Base-by-base conservation (phyloP, 2,888 invertebrate genomes). In the Parnassius orleans region DNA sequence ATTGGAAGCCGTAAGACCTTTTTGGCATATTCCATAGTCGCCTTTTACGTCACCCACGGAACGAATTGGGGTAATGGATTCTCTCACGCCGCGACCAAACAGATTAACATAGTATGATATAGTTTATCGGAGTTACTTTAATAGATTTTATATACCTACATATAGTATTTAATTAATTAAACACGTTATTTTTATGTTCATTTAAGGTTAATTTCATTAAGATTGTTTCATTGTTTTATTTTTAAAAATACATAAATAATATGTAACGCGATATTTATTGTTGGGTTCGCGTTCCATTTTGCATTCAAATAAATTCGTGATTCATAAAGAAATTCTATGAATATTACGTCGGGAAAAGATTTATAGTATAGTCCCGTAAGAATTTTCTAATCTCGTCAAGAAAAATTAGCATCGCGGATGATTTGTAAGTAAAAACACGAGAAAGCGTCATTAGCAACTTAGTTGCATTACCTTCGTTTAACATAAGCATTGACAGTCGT, bases 351-450 rank as follows among this genome's bases (percentile, higher is more conserved):
- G 41, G 19, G 10, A 55, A 33, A 53, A 63, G 63, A 59, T 59
- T 63, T 63, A 63, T 59, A 48, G 55, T 47, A 15, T 24, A 47
- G 57, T 53, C 47, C 56, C 55, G 63, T 63, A 56, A 41, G 61
- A 52, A 55, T 55, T 59, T 59, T 63, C 59, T 59, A 63, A 63
- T 55, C 41, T 63, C 10, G 50, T 51, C 15, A n/a, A n/a, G 46
- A 47, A 63, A 55, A 51, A 63, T 59, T 59, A 33, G 52, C 55
- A 59, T 56, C 41, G 52, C 19, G 24, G 12, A 52, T 55, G 47
- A 63, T 63, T 63, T 59, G 63, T 50, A 12, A 63, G 58, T 63
- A 43, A 59, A 55, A 63, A 63, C 47, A 59, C 41, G 55, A 54
- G 59, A 59, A 52, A 63, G 59, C 63, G 47, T 52, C 58, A 56